Base-by-base conservation (phyloP, 64 coral and sea anemone species). In the Cladopsammia gracilis region DNA sequence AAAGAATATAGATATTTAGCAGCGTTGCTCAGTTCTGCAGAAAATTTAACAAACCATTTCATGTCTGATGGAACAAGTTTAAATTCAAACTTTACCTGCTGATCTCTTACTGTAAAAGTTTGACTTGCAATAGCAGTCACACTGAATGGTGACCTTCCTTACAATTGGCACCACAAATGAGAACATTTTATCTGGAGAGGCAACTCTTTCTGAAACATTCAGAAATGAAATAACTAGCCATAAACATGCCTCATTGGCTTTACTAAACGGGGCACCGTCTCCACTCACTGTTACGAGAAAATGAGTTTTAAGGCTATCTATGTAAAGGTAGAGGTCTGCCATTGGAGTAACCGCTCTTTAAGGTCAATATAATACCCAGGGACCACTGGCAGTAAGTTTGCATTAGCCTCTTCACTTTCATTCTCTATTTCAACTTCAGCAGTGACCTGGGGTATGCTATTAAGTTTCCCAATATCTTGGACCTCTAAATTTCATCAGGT, bases 311-410 rank as follows among this genome's bases (percentile, higher is more conserved):
- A 74, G 65, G 20, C 42, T 77, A 57, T 87, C 73, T n/a, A 87
- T 78, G 62, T 86, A 58, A 62, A 92, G 90, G 65, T 92, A 86
- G 4, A 92, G 75, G 51, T 85, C 26, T n/a, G 79, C 79, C 56
- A 84, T 69, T 66, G 79, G 13, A 91, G 45, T 51, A 92, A 84
- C 52, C 70, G 82, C 26, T 87, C 83, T 48, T 88, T 48, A 26
- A 95, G 65, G n/a, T 78, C 87, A 58, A 90, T 90, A 77, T 56
- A 95, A 95, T 70, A 78, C n/a, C 90, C 80, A 64, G 90, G 82
- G 16, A 95, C 78, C 62, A 56, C 22, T 85, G 87, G 78, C 15
- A 94, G 78, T 66, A 87, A 93, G 53, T 93, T 87, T 43, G 68
- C 20, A 9, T 76, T 53, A 52, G 87, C 73, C 58, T 93, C 83